Conservation (phyloP, 2,797 vertebrate genomes). For the Orestias chungarensis region DNA sequence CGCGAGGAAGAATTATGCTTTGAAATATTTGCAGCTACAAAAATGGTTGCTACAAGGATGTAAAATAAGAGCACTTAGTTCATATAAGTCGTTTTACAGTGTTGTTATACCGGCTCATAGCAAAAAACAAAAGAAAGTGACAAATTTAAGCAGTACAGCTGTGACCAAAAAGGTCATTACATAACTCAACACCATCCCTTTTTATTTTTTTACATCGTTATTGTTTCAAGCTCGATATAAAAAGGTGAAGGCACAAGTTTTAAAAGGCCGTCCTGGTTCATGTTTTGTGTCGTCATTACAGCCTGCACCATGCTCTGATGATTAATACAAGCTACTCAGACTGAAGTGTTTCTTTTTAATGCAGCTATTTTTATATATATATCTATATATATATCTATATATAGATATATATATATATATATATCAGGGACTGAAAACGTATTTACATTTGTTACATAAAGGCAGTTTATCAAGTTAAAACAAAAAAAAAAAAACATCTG, state of each 20-base stretch:
- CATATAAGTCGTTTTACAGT: background rate
- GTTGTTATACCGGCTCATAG: background rate
- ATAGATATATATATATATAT: too few species aligned
- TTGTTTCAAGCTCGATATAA: slow-evolving; percentile 17
- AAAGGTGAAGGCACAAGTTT: slow-evolving; percentile 53
- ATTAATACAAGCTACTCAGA: slow-evolving; percentile 47
- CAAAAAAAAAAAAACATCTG: slow-evolving; percentile 21
- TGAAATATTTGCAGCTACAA: background rate
- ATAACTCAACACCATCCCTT: slow-evolving; percentile 48
- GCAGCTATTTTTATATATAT: too few species aligned
- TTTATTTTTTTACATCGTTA: slow-evolving; percentile 53
- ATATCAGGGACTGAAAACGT: slow-evolving; percentile 15
- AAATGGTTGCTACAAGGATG: background rate
- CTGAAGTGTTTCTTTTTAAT: slow-evolving; percentile 6
- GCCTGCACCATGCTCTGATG: slow-evolving; percentile 35
- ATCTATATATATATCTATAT: too few species aligned
- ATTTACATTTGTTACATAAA: slow-evolving; percentile 67
- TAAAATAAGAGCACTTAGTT: background rate
- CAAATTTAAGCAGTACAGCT: background rate
- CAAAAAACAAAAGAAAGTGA: background rate
- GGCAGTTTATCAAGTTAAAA: slow-evolving; percentile 61
- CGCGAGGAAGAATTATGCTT: background rate
- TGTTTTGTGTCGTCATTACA: slow-evolving; percentile 34
- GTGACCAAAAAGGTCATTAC: slow-evolving; percentile 17
- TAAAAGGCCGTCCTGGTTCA: slow-evolving; percentile 6